Base-by-base conservation (phyloP, 1,140 invertebrate species). In the Pseudomyrmex sp. region DNA sequence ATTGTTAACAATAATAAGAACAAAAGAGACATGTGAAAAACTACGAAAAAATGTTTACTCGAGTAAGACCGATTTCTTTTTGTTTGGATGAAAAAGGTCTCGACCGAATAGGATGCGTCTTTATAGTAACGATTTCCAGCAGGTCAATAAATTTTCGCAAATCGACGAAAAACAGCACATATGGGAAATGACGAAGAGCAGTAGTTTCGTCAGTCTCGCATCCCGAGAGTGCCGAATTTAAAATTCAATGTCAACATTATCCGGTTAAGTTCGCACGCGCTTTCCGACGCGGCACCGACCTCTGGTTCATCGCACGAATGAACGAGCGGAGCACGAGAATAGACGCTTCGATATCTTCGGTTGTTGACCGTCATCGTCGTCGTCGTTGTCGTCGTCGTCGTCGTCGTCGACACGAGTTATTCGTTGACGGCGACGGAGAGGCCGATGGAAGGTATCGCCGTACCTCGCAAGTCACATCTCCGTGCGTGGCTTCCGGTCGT, bases 401-500 rank as follows among this genome's bases (percentile, higher is more conserved):
- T 68, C 46, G 20, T 74, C 73, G 58, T 83, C 62, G 52, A 59
- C 63, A 48, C 59, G 56, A 59, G 62, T 65, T 65, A 65, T 65
- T 65, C 13, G 62, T 65, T 52, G 54, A 80, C 46, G 59, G 35
- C 48, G 74, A 65, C 44, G 44, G 20, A 48, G 54, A 44, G 18
- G 20, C 76, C 65, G 5, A 48, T 13, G 44, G 20, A 69, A 61
- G 23, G 13, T 50, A 54, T 20, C 23, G 59, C 52, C 52, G 18
- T 68, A 65, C 82, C 59, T 66, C 66, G 77, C 80, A 59, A 90
- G 91, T 93, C 92, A 93, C 92, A 93, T 93, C 92, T 93, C 90
- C 82, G 92, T 90, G 92, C 92, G 92, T 93, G 92, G 92, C 85
- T 93, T 93, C 92, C 92, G 92, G 91, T 85, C 91, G 88, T 88